These are phyloP conservation scores for Bucorvus abyssinicus DNA, from an alignment of 2,797 vertebrate species.

Conservation along the genomic window DNA sequence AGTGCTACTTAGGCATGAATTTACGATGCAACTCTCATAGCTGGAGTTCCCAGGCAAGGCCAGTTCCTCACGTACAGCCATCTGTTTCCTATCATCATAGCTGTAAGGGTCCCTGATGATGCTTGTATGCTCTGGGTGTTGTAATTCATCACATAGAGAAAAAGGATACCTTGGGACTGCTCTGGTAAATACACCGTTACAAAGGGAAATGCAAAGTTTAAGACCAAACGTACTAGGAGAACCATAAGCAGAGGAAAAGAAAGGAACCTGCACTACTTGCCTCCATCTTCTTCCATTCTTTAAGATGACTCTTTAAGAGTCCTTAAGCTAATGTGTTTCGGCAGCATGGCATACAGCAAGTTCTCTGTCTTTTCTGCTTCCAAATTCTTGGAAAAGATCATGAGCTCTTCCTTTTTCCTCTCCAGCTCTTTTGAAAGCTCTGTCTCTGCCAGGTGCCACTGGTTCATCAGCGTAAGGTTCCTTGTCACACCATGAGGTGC, in stretches of 20 bases:
- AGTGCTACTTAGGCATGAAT: background rate
- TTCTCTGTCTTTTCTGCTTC: conserved; percentile 80
- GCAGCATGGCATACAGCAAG: conserved; percentile 80
- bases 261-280: conserved; percentile 62
- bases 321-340: conserved; percentile 70
- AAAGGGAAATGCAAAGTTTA: background rate
- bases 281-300: conserved; percentile 79
- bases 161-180: background rate
- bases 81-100: conserved; percentile 2
- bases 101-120: background rate
- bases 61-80: background rate
- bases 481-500: conserved; percentile 77
- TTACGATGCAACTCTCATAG: background rate
- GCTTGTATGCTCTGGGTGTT: background rate
- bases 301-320: conserved; percentile 66
- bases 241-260: background rate
- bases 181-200: background rate
- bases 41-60: background rate
- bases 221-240: background rate
- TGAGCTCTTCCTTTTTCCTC: conserved; percentile 82
- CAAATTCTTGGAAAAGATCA: conserved; percentile 77
- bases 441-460: conserved; percentile 79
- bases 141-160: background rate
- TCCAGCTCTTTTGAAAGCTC: conserved; percentile 84
- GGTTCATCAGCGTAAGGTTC: conserved; percentile 82